Evolutionary conservation across 1,140 invertebrate genomes (phyloP).

Genomic region (Heterodera schachtii): DNA sequence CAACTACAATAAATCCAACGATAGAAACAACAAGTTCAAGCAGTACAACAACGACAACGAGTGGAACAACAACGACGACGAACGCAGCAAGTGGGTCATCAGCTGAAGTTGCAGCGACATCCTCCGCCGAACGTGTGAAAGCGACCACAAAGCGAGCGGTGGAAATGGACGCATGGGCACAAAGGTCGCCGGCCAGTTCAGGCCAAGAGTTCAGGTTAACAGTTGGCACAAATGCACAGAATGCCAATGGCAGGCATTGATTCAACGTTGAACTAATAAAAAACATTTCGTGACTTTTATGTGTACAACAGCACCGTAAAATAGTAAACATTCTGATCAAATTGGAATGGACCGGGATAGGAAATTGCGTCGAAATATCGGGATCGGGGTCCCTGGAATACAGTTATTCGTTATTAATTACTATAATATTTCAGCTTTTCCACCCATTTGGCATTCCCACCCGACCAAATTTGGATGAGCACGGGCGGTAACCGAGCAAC

Average conservation of each 20-base stretch:
- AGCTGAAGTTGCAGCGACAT: not conserved
- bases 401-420: too few relatives aligned
- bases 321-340: too few relatives aligned
- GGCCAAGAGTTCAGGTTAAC: conserved; percentile 7
- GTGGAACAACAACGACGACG: conserved; percentile 21
- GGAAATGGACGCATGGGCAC: conserved; percentile 2
- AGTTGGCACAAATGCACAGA: too few relatives aligned
- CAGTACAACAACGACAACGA: conserved; percentile 16
- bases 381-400: too few relatives aligned
- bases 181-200: not conserved
- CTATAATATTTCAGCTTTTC: conserved; percentile 35
- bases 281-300: too few relatives aligned
- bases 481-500: conserved; percentile 15
- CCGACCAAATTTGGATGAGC: conserved; percentile 33
- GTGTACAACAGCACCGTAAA: too few relatives aligned
- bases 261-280: too few relatives aligned
- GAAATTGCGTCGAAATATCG: too few relatives aligned
- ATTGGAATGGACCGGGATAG: too few relatives aligned
- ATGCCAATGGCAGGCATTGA: too few relatives aligned
- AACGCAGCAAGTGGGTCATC: conserved; percentile 1
- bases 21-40: conserved; percentile 34
- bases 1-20: conserved; percentile 20
- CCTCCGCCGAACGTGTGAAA: not conserved
- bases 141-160: conserved; percentile 3
- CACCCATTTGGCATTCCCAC: conserved; percentile 41